Conservation (phyloP, 2,113 vertebrate species). For the Neogobius melanostomus region DNA sequence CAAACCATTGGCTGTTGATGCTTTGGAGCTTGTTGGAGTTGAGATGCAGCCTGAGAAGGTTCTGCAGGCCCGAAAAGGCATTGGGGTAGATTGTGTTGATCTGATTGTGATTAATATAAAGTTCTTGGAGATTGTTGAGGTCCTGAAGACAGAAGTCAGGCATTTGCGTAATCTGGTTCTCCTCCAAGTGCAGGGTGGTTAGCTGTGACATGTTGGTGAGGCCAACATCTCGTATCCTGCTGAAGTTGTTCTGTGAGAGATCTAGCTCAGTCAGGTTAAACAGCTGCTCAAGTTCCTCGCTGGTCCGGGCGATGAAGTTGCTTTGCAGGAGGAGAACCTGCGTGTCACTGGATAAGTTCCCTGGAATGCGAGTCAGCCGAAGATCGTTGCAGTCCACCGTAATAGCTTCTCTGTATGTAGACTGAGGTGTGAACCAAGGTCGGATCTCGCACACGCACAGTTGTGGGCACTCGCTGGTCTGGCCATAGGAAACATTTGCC, state of each 20-base stretch:
- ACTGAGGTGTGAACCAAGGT: slow-evolving; percentile 98
- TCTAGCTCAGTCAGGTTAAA: slow-evolving; percentile 95
- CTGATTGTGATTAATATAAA: slow-evolving; percentile 98
- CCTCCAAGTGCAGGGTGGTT: slow-evolving; percentile 94
- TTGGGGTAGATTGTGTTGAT: slow-evolving; percentile 91
- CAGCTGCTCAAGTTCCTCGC: slow-evolving; percentile 90
- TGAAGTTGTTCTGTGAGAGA: slow-evolving; percentile 98
- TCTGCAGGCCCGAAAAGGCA: slow-evolving; percentile 89
- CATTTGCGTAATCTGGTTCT: slow-evolving; percentile 95
- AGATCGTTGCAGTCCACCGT: slow-evolving; percentile 99
- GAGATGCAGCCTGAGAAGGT: slow-evolving; percentile 91
- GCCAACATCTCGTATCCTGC: slow-evolving; percentile 88
- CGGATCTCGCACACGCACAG: slow-evolving; percentile 95
- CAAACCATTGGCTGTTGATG: slow-evolving; percentile 95
- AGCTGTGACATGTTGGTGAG: slow-evolving; percentile 92
- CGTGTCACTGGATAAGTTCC: slow-evolving; percentile 93
- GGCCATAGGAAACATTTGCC: slow-evolving; percentile 76
- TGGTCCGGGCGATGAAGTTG: slow-evolving; percentile 93
- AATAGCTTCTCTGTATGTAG: slow-evolving; percentile 95
- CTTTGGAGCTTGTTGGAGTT: slow-evolving; percentile 93
- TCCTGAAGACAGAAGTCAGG: slow-evolving; percentile 91
- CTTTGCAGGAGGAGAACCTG: slow-evolving; percentile 97
- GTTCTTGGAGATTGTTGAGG: slow-evolving; percentile 91
- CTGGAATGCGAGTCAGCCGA: slow-evolving; percentile 90
- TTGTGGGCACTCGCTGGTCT: slow-evolving; percentile 89